phyloP scores from a whole-genome alignment of 2,888 invertebrate species.

The Conchocele bisecta region DNA sequence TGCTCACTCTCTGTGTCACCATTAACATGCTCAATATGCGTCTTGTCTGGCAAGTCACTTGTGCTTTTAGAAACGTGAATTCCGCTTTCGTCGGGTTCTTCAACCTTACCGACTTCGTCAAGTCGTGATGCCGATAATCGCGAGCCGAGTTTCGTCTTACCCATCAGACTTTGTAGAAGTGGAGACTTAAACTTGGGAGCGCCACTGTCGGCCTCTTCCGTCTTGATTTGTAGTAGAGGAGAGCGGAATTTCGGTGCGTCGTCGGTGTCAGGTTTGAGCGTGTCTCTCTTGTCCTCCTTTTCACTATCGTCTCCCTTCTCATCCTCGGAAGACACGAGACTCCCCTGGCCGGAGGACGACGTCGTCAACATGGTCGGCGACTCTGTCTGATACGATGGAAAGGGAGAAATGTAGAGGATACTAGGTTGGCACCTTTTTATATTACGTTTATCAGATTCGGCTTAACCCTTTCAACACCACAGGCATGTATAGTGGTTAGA shows the following conservation, averaged over 20 bases:
- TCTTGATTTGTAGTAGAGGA: constrained; percentile 76
- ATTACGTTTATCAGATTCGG: too few relatives aligned
- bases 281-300: constrained; percentile 42
- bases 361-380: constrained; percentile 56
- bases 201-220: constrained; percentile 65
- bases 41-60: constrained; percentile 26
- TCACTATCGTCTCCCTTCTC: constrained; percentile 55
- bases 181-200: constrained; percentile 78
- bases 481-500: too few relatives aligned
- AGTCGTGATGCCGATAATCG: constrained; percentile 50
- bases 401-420: neutral
- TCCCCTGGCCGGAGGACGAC: constrained; percentile 68
- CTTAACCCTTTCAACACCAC: too few relatives aligned
- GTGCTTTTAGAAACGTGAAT: constrained; percentile 28
- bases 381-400: constrained; percentile 51
- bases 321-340: constrained; percentile 64
- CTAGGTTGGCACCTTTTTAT: too few relatives aligned
- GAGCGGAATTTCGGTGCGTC: constrained; percentile 75
- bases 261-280: constrained; percentile 11
- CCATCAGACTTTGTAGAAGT: constrained; percentile 76
- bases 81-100: constrained; percentile 8
- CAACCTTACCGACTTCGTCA: constrained; percentile 47
- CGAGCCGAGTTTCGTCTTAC: constrained; percentile 71
- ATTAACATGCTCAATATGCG: neutral
- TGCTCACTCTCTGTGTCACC: constrained; percentile 9